Evolutionary conservation across 2,888 invertebrate genomes (phyloP).

Genomic region (Noctua comes): DNA sequence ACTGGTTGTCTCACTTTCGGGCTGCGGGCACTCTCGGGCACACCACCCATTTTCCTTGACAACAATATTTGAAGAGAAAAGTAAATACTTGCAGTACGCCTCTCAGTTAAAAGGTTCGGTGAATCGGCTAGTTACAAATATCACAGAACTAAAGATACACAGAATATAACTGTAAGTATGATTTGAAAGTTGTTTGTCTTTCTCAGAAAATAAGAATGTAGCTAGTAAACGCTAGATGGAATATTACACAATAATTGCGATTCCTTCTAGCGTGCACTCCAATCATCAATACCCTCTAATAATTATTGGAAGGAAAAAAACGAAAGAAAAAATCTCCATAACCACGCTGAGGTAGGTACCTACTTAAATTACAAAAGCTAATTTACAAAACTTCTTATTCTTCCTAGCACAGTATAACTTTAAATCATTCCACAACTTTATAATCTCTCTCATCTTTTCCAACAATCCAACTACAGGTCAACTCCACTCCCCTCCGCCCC

Average conservation of each 20-base stretch:
- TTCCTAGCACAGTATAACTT: not conserved
- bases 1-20: not conserved
- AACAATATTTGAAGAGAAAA: not conserved
- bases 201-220: not conserved
- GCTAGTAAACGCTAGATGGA: no score
- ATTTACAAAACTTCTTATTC: not conserved
- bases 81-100: not conserved
- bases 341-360: not conserved
- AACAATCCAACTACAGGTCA: constrained; percentile 26
- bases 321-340: not conserved
- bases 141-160: no score
- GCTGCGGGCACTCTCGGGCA: no score
- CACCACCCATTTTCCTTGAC: not conserved
- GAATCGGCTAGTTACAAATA: not conserved
- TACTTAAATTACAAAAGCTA: not conserved
- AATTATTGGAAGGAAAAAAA: not conserved
- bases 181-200: not conserved
- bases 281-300: no score
- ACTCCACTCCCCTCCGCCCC: not conserved
- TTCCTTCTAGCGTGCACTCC: no score
- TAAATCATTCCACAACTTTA: not conserved
- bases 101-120: not conserved
- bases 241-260: no score
- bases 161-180: no score
- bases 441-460: constrained; percentile 8